phyloP scores from a whole-genome alignment of 1,140 invertebrate genomes.

The Ooceraea biroi region DNA sequence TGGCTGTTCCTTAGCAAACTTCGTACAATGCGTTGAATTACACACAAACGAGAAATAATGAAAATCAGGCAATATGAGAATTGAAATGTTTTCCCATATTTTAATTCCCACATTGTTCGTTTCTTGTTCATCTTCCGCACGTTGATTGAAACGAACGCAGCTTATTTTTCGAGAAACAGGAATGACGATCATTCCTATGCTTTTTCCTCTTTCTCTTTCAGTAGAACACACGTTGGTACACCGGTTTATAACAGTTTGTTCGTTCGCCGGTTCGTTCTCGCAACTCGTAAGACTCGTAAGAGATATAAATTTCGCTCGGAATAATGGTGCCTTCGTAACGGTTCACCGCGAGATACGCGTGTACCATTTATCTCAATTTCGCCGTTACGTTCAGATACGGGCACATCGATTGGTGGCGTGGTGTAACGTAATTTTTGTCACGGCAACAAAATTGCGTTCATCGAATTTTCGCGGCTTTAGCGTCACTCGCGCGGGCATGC shows the following conservation, averaged over 20 bases:
- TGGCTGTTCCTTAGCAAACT: too few relatives aligned
- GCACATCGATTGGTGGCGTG: neutral
- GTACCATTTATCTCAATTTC: slow-evolving; percentile 41
- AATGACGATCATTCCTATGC: neutral
- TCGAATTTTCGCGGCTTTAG: slow-evolving; percentile 44
- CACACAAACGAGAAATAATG: too few relatives aligned
- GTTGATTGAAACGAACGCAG: neutral
- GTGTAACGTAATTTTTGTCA: slow-evolving; percentile 45
- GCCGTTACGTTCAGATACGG: neutral
- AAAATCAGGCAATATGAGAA: too few relatives aligned
- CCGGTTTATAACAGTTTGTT: neutral
- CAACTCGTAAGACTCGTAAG: neutral
- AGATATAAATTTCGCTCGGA: slow-evolving; percentile 33
- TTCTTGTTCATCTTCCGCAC: neutral
- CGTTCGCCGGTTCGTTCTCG: neutral
- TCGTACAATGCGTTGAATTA: too few relatives aligned
- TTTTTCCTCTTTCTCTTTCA: neutral
- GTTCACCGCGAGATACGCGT: neutral
- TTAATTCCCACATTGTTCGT: neutral
- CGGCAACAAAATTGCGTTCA: slow-evolving; percentile 31
- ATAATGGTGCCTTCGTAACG: slow-evolving; percentile 5
- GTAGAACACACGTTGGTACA: neutral
- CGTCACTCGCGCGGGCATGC: neutral
- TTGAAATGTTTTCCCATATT: too few relatives aligned
- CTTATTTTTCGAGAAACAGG: neutral